These are phyloP conservation scores for Vandiemenella viatica DNA, from an alignment of 2,888 invertebrate genomes.

Conservation along the genomic window DNA sequence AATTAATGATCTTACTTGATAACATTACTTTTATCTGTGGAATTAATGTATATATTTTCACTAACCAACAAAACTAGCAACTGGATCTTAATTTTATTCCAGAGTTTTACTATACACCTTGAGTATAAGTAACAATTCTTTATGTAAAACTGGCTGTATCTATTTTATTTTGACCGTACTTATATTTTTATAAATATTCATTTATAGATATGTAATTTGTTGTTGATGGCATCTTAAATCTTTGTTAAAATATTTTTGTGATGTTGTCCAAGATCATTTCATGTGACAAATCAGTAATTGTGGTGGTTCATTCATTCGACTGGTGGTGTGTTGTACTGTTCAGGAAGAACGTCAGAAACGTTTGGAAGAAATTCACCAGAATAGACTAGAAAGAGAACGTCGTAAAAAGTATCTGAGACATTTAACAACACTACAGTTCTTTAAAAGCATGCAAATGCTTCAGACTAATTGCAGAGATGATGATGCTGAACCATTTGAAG, in stretches of 20 bases:
- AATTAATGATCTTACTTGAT: too few species aligned
- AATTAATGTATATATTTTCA: too few species aligned
- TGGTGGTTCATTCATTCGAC: too few species aligned
- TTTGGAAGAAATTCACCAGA: constrained; percentile 54
- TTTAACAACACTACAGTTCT: constrained; percentile 64
- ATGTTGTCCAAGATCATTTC: too few species aligned
- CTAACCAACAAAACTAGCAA: too few species aligned
- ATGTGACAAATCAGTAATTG: too few species aligned
- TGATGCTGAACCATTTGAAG: constrained; percentile 49
- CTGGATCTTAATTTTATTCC: too few species aligned
- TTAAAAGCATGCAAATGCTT: constrained; percentile 73
- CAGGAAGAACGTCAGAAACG: constrained; percentile 61
- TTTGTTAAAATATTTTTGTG: too few species aligned
- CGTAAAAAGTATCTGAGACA: constrained; percentile 52
- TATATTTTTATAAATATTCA: background rate
- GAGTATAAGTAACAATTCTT: too few species aligned
- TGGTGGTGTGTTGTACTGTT: constrained; percentile 2
- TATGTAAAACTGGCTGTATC: too few species aligned
- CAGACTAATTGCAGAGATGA: constrained; percentile 55
- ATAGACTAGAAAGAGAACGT: constrained; percentile 48
- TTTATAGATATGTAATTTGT: background rate
- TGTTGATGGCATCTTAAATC: background rate
- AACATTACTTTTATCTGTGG: too few species aligned
- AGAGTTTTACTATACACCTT: too few species aligned
- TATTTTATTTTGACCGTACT: background rate